phyloP scores from a whole-genome alignment of 2,797 vertebrate genomes.

The Sebastes steindachneri region DNA sequence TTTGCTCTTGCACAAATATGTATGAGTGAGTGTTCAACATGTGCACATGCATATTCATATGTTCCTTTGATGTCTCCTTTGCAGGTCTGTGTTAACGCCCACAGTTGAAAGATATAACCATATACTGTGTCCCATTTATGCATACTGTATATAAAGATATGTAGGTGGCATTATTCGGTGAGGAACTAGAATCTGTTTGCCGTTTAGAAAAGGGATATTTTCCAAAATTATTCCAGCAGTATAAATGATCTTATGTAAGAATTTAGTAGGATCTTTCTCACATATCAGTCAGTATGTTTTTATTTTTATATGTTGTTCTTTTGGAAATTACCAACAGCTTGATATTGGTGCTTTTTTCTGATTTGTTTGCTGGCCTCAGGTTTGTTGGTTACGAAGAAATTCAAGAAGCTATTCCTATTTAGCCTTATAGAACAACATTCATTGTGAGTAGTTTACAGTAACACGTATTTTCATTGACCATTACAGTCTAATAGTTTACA shows the following conservation, averaged over 20 bases:
- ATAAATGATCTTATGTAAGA: not conserved
- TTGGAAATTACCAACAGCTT: not conserved
- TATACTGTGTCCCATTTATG: conserved; percentile 30
- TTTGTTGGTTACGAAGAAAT: not conserved
- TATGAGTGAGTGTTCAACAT: conserved; percentile 38
- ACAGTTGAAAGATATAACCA: conserved; percentile 30
- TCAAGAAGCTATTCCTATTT: not conserved
- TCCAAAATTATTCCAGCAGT: not conserved
- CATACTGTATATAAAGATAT: conserved; percentile 1
- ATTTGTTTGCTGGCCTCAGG: not conserved
- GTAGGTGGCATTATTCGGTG: not conserved
- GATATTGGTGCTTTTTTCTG: not conserved
- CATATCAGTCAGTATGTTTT: not conserved
- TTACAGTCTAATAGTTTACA: not conserved
- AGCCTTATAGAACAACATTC: not conserved
- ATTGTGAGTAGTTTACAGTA: not conserved
- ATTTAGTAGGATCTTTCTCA: not conserved
- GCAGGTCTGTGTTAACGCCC: conserved; percentile 39
- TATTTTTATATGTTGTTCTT: not conserved
- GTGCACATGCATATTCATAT: conserved; percentile 65
- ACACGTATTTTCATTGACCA: not conserved
- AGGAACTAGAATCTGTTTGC: not conserved
- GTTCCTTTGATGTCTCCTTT: conserved; percentile 52
- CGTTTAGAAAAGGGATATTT: not conserved
- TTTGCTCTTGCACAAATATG: conserved; percentile 27